phyloP scores from a whole-genome alignment of 2,888 invertebrate genomes.

The Nymphalis urticae region DNA sequence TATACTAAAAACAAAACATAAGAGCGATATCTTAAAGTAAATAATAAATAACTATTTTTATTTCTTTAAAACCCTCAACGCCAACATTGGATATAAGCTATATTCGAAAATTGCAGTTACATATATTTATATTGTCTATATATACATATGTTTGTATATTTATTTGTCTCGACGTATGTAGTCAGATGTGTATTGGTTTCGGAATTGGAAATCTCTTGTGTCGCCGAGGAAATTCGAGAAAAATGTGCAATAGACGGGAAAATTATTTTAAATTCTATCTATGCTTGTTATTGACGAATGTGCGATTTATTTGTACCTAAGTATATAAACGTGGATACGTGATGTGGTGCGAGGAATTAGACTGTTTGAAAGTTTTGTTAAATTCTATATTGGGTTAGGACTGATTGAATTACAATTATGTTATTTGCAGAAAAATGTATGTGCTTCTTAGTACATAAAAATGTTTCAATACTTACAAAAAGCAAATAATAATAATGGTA shows the following conservation, averaged over 20 bases:
- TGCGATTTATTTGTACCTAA: not conserved
- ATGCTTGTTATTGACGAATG: not conserved
- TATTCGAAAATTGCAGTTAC: not conserved
- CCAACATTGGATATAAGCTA: not conserved
- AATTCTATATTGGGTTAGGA: not conserved
- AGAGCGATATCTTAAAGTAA: too few relatives aligned
- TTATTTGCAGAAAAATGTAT: too few relatives aligned
- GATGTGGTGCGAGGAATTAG: too few relatives aligned
- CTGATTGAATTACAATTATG: not conserved
- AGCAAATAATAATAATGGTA: too few relatives aligned
- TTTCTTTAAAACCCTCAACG: too few relatives aligned
- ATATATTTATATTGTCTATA: too few relatives aligned
- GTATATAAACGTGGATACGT: too few relatives aligned
- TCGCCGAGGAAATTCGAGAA: not conserved
- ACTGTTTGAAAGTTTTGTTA: not conserved
- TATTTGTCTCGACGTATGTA: not conserved
- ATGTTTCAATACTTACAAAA: too few relatives aligned
- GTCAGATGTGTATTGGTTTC: not conserved
- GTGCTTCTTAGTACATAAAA: too few relatives aligned
- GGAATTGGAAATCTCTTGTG: not conserved
- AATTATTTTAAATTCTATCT: not conserved
- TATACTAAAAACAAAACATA: too few relatives aligned
- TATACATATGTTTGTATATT: not conserved
- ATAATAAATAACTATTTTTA: too few relatives aligned
- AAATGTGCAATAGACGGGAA: constrained; percentile 4